Evolutionary conservation across 2,888 invertebrate species (phyloP).

Genomic region (Xestobium rufovillosum): DNA sequence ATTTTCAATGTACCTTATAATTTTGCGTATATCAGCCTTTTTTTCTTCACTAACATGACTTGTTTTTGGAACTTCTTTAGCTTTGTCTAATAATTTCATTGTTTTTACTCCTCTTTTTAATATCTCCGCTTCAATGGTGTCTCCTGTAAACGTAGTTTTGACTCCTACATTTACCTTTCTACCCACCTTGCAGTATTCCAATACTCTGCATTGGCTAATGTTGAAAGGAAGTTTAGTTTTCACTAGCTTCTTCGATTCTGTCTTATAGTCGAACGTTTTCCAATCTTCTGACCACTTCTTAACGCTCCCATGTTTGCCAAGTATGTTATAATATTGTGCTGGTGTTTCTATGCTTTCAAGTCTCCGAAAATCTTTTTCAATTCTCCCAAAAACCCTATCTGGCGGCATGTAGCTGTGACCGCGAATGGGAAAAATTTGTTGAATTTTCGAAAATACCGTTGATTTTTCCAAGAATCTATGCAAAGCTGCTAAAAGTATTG

Average conservation of each 20-base stretch:
- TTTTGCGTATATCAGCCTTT: too few relatives aligned
- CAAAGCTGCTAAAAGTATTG: background rate
- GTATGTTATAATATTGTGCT: background rate
- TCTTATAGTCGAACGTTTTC: slow-evolving; percentile 1
- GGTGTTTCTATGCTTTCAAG: background rate
- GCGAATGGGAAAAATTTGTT: background rate
- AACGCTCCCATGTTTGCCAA: background rate
- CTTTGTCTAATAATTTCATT: too few relatives aligned
- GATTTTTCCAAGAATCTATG: background rate
- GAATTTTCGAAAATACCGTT: background rate
- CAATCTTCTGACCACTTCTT: background rate
- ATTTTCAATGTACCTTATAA: too few relatives aligned
- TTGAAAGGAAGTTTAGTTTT: background rate
- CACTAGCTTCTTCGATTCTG: background rate
- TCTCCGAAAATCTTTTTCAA: slow-evolving; percentile 1
- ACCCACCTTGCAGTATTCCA: background rate
- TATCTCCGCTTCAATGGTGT: too few relatives aligned
- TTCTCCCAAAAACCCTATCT: slow-evolving; percentile 2
- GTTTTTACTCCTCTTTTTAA: too few relatives aligned
- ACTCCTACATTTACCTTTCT: too few relatives aligned
- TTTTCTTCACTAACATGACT: too few relatives aligned
- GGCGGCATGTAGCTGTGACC: slow-evolving; percentile 1
- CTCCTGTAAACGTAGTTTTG: too few relatives aligned
- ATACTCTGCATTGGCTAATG: background rate
- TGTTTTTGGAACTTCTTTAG: too few relatives aligned